phyloP scores from a whole-genome alignment of 2,113 vertebrate genomes.

The Ciconia stormi region DNA sequence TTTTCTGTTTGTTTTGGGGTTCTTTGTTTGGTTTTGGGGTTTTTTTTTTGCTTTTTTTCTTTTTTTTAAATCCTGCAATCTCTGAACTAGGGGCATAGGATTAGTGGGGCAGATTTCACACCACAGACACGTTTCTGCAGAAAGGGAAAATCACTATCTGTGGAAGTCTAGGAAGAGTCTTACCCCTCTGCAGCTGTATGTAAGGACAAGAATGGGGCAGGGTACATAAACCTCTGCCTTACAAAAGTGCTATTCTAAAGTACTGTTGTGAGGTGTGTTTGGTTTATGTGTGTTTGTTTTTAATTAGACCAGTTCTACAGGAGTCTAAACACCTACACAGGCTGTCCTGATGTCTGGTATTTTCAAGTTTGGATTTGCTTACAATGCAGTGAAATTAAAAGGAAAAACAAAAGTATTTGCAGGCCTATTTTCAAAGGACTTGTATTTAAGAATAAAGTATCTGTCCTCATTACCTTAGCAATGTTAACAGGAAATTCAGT shows the following conservation, averaged over 20 bases:
- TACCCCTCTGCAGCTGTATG: accelerated
- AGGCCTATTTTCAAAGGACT: neutral
- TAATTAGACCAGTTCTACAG: neutral
- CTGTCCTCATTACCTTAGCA: neutral
- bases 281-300: neutral
- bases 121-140: neutral
- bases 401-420: neutral
- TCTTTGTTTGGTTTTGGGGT: too few species aligned
- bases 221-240: neutral
- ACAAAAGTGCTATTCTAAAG: neutral
- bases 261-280: neutral
- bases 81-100: neutral
- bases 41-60: neutral
- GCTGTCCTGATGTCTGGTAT: neutral
- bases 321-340: accelerated
- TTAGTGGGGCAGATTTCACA: neutral
- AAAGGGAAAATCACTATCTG: neutral
- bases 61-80: neutral
- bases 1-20: neutral
- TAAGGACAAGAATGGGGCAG: neutral
- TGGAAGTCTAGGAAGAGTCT: neutral
- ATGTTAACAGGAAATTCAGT: neutral
- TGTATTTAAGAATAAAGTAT: neutral
- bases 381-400: neutral
- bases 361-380: neutral